phyloP scores from a whole-genome alignment of 1,140 invertebrate genomes.

The Papilio polytes region DNA sequence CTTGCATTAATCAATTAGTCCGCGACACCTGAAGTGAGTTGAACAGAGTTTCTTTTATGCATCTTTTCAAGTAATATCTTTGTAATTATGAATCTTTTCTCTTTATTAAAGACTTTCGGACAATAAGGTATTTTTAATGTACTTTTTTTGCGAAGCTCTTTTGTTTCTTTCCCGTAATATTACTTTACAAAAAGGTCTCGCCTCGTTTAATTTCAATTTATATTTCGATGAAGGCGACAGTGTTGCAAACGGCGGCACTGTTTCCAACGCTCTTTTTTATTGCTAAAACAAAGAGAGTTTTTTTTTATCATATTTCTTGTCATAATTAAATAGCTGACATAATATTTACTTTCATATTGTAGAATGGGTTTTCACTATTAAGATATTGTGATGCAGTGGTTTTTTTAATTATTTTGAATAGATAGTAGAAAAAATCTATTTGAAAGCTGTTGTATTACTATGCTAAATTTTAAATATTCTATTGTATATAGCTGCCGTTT shows the following conservation, averaged over 20 bases:
- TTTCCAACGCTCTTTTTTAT: slow-evolving; percentile 16
- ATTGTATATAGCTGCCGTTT: background rate
- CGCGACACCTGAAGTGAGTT: slow-evolving; percentile 3
- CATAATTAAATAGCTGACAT: background rate
- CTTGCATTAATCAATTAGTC: slow-evolving; percentile 24
- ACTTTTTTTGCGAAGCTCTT: slow-evolving; percentile 32
- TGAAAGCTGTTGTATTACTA: too few species aligned
- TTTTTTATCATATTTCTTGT: background rate
- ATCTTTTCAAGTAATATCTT: slow-evolving; percentile 29
- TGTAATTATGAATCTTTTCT: slow-evolving; percentile 40
- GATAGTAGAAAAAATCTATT: too few species aligned
- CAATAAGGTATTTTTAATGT: slow-evolving; percentile 39
- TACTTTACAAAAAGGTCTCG: slow-evolving; percentile 34
- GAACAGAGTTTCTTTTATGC: slow-evolving; percentile 23
- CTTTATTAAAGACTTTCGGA: slow-evolving; percentile 38
- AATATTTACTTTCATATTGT: background rate
- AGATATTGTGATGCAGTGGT: background rate
- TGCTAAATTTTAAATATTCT: too few species aligned
- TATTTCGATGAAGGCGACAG: slow-evolving; percentile 37
- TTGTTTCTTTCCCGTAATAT: slow-evolving; percentile 32
- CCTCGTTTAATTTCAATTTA: slow-evolving; percentile 39
- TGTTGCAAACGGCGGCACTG: slow-evolving; percentile 28
- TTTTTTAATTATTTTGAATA: too few species aligned
- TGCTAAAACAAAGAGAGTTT: slow-evolving; percentile 5
- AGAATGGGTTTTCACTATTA: background rate